Conservation (phyloP, 64 coral and sea anemone species). For the Stylophora pistillata region DNA sequence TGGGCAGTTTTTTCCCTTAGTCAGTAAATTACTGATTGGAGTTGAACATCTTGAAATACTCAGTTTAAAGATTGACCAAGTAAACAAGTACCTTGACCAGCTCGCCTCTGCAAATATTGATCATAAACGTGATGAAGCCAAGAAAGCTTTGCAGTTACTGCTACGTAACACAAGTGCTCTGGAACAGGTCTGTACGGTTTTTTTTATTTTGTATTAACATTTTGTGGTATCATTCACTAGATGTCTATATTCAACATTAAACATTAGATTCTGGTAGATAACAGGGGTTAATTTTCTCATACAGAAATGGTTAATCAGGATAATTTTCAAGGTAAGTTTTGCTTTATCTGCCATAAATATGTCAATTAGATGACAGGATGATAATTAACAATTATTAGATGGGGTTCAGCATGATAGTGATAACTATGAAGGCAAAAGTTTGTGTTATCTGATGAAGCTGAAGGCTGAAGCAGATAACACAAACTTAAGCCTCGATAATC, state of each 20-base stretch:
- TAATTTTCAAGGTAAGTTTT: constrained; percentile 91
- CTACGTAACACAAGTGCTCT: constrained; percentile 84
- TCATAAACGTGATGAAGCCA: constrained; percentile 82
- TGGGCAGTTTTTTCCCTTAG: background rate
- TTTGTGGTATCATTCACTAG: too few species aligned
- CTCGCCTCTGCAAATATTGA: constrained; percentile 89
- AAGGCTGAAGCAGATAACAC: too few species aligned
- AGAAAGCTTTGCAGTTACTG: constrained; percentile 81
- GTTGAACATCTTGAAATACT: background rate
- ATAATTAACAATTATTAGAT: too few species aligned
- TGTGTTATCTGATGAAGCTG: too few species aligned
- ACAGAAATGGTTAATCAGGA: constrained; percentile 98
- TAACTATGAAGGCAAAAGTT: too few species aligned
- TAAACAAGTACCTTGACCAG: constrained; percentile 87
- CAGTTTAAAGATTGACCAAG: constrained; percentile 87
- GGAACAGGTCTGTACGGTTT: constrained; percentile 58
- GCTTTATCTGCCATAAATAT: background rate
- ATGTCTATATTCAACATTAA: too few species aligned
- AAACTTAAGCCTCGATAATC: too few species aligned
- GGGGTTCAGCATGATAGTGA: too few species aligned
- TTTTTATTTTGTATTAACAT: background rate
- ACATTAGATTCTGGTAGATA: too few species aligned
- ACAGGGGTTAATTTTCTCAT: background rate
- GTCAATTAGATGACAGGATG: too few species aligned
- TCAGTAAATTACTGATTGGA: background rate